Evolutionary conservation across 1,140 invertebrate genomes (phyloP).

Genomic region (Drosophila punjabiensis): DNA sequence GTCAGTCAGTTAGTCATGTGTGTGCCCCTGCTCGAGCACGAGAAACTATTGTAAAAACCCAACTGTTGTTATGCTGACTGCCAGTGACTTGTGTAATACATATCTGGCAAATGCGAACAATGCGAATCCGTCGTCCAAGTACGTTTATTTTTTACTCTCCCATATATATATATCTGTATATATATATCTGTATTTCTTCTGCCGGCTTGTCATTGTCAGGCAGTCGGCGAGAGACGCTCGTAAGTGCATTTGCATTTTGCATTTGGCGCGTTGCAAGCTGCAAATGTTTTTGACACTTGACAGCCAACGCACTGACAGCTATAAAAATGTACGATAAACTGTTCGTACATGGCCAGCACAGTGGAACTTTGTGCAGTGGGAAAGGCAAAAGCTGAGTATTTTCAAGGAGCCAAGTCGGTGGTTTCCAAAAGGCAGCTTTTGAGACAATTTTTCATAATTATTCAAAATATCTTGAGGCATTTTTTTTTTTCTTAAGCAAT

Average conservation of each 20-base stretch:
- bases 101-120: constrained; percentile 76
- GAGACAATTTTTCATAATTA: not conserved
- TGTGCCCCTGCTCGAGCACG: constrained; percentile 25
- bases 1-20: constrained; percentile 31
- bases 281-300: constrained; percentile 81
- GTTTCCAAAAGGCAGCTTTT: not conserved
- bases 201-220: constrained; percentile 75
- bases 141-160: constrained; percentile 26
- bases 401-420: not conserved
- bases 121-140: constrained; percentile 62
- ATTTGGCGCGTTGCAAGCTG: constrained; percentile 59
- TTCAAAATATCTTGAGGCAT: not conserved
- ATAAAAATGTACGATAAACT: constrained; percentile 70
- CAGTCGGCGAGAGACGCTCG: constrained; percentile 58
- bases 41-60: constrained; percentile 52
- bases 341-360: constrained; percentile 42
- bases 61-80: constrained; percentile 44
- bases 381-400: not conserved
- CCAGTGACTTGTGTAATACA: constrained; percentile 70
- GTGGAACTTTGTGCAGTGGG: not conserved
- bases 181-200: constrained; percentile 45
- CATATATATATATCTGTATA: too few species aligned
- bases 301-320: constrained; percentile 75
- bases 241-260: constrained; percentile 79
- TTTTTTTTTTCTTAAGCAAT: not conserved